Evolutionary conservation across 1,140 invertebrate species (phyloP), one percentile per base, ranked within the genome.

Genomic region (Drosophila kurseongensis): DNA sequence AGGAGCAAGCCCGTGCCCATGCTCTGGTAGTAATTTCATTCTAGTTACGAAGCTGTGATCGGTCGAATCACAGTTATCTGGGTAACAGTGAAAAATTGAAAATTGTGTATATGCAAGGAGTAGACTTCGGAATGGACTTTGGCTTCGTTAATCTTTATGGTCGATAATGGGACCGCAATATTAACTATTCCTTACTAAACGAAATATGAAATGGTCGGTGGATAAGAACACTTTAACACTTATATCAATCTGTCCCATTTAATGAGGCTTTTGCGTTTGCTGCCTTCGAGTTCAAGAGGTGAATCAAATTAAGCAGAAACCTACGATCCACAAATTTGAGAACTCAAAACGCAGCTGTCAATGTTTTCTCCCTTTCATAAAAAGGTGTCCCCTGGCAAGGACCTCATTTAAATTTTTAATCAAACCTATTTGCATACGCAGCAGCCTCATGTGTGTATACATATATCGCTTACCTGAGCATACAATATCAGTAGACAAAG

Each of bases 1-100:
- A 47, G 29, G 16, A 29, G 47, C 51, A 14, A 47, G 75, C 79
- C 71, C 75, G 78, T 83, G 83, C 75, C 66, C 65, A 13, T 23
- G 29, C 42, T 56, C 65, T 71, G 50, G 35, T 75, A 58, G 81
- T 86, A 82, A 78, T 79, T 82, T 82, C 71, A 67, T 76, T 68
- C 78, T 78, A 61, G 78, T 79, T 80, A 80, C 63, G 69, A 82
- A 52, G 75, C 72, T 73, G 71, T 56, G 55, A 52, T 71, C 40
- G 38, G 41, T 42, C 52, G 63, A 72, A 88, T 77, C 79, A 83
- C 83, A 83, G 83, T 88, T 89, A 88, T 89, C 83, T 89, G 68
- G 81, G 63, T 80, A 89, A 88, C 84, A 89, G 84, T 83, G 72
- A 89, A 83, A 77, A 89, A 88, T 88, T 80, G 60, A 80, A 88